Evolutionary conservation across 2,797 vertebrate species (phyloP).

Genomic region (Lagorchestes hirsutus): DNA sequence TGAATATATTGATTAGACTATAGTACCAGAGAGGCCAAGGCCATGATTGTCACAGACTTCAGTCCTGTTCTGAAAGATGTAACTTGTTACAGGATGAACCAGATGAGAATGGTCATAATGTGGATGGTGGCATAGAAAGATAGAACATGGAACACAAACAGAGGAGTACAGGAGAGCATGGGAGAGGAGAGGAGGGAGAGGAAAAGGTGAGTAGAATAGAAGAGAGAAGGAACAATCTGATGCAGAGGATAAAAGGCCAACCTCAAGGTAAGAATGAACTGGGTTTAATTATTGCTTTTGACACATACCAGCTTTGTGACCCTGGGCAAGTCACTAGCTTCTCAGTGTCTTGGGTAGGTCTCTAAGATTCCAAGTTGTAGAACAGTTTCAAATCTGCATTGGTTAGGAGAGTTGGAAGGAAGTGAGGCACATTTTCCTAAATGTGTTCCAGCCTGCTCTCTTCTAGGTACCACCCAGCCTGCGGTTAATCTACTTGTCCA

Average conservation of each 20-base stretch:
- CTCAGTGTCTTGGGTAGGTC: neutral
- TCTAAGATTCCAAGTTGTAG: neutral
- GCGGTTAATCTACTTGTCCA: neutral
- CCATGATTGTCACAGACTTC: slow-evolving; percentile 4
- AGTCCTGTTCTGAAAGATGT: neutral
- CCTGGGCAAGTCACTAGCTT: neutral
- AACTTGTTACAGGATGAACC: neutral
- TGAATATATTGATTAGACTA: neutral
- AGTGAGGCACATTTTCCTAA: neutral
- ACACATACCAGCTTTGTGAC: neutral
- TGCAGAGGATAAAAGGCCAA: neutral
- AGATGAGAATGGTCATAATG: neutral
- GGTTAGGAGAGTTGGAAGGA: neutral
- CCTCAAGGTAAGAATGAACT: neutral
- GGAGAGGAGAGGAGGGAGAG: neutral
- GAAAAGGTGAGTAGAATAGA: neutral
- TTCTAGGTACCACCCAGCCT: neutral
- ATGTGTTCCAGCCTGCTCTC: neutral
- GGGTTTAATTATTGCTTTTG: neutral
- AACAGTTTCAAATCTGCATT: neutral
- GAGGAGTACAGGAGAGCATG: slow-evolving; percentile 23
- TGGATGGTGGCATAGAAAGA: slow-evolving; percentile 21
- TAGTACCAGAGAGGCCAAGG: neutral
- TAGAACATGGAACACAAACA: neutral
- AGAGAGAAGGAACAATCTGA: neutral